Evolutionary conservation across 1,140 invertebrate species (phyloP).

Genomic region (Heliconius eleuchia): DNA sequence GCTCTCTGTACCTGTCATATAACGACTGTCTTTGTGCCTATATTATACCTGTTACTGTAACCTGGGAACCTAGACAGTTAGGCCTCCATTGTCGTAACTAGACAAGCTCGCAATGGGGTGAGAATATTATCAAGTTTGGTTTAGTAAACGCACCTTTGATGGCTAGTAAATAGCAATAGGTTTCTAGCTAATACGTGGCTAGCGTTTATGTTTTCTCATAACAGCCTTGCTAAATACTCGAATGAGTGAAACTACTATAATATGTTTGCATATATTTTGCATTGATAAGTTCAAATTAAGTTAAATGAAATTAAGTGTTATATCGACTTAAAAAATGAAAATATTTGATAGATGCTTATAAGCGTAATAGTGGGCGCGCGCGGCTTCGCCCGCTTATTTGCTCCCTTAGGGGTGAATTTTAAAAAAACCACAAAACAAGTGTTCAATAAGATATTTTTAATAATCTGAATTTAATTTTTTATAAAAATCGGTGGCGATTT

Average conservation of each 20-base stretch:
- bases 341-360: no score
- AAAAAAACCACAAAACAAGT: no score
- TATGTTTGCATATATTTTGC: neutral
- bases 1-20: neutral
- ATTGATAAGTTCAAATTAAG: neutral
- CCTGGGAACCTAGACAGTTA: slow-evolving; percentile 25
- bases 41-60: neutral
- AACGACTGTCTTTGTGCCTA: neutral
- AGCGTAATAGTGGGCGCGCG: no score
- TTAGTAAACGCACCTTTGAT: neutral
- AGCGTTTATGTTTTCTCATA: neutral
- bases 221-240: neutral
- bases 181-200: slow-evolving; percentile 16
- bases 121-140: slow-evolving; percentile 2
- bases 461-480: no score
- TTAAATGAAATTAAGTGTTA: no score
- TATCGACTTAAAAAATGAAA: no score
- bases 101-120: slow-evolving; percentile 25
- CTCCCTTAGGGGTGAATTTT: no score
- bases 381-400: no score
- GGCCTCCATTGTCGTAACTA: slow-evolving; percentile 28
- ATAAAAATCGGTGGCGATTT: no score
- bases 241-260: neutral
- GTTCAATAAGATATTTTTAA: no score
- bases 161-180: slow-evolving; percentile 4